Base-by-base conservation (phyloP, 2,113 vertebrate species). In the Sebastes schlegelii region DNA sequence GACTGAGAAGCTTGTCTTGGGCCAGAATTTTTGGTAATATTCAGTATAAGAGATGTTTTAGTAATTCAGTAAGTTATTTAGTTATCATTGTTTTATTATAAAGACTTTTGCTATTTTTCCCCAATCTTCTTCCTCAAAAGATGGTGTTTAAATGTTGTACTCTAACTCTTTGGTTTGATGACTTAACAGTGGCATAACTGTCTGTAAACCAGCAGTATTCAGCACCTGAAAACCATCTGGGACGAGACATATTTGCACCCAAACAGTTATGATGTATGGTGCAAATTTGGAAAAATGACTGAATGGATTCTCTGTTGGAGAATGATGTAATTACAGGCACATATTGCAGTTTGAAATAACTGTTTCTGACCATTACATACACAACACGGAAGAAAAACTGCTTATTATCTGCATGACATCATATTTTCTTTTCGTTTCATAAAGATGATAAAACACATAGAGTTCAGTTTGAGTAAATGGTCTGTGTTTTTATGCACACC, bases 251-350 rank as follows among this genome's bases (percentile, higher is more conserved):
- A 68, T 58, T 60, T 64, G 49, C 40, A 74, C 55, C 51, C n/a
- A 79, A 76, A 76, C 40, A 64, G 26, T 43, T 63, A 55, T 23
- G 43, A 72, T 42, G 10, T 34, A 61, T 45, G 26, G 48, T 48
- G 16, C 16, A 65, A 34, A 70, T 77, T 40, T 73, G 57, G 48
- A 63, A 66, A 34, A 58, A 51, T 43, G 21, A 52, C 49, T 34
- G 49, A 19, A 51, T 65, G 49, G 21, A 46, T 65, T 52, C 13
- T 68, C 12, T 72, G n/a, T 46, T 4, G 48, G 34, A 17, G 13
- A 77, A 51, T 51, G 63, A 62, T 77, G 23, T 84, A 74, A 88
- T 75, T 26, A 52, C 51, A 55, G 42, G n/a, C 16, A 72, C 23
- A 66, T 71, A 26, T 26, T 60, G 52, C 26, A 54, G 21, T 76